These are phyloP conservation scores for Oppia nitens DNA, from an alignment of 1,140 invertebrate genomes.

Conservation along the genomic window DNA sequence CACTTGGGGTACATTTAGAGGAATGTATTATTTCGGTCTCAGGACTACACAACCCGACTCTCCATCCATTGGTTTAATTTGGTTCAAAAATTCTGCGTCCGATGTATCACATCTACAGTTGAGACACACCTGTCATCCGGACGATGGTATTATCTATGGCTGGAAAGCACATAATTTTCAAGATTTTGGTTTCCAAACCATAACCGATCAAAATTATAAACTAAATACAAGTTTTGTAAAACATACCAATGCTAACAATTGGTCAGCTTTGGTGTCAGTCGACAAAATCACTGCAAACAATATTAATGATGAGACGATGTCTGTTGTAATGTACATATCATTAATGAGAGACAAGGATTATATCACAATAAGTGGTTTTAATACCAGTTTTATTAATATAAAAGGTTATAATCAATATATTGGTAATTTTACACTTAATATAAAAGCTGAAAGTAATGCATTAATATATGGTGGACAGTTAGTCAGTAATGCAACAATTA, in stretches of 20 bases:
- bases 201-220: conserved; percentile 55
- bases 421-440: not conserved
- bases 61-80: conserved; percentile 83
- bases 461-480: conserved; percentile 40
- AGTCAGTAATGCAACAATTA: conserved; percentile 44
- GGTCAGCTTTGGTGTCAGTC: conserved; percentile 26
- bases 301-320: conserved; percentile 24
- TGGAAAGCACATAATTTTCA: conserved; percentile 88
- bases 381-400: not conserved
- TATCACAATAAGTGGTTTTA: conserved; percentile 25
- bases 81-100: conserved; percentile 55
- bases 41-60: conserved; percentile 74
- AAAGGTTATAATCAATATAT: not conserved
- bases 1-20: conserved; percentile 30
- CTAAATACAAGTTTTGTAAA: conserved; percentile 81
- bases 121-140: conserved; percentile 85
- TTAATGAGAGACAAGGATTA: conserved; percentile 27
- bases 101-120: conserved; percentile 19
- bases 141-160: conserved; percentile 57
- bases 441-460: not conserved
- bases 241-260: conserved; percentile 41
- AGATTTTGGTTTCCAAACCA: conserved; percentile 75
- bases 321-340: conserved; percentile 35
- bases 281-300: conserved; percentile 10
- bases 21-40: conserved; percentile 43